Conservation (phyloP, 2,797 vertebrate species). For the Pangasius mekongensis region DNA sequence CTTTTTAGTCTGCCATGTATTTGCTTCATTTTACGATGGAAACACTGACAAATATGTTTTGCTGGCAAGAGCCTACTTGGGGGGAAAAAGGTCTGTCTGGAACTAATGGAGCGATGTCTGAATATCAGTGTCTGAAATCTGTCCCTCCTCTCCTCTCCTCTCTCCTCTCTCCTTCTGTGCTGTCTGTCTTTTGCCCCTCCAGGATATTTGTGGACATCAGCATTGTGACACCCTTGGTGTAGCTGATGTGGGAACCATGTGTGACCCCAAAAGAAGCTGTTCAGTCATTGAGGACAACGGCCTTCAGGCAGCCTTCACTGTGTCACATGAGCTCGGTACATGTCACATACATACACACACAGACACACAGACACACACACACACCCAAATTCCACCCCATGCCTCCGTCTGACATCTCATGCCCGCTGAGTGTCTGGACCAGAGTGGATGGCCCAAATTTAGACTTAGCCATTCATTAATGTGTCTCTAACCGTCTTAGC, state of each 20-base stretch:
- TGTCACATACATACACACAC: conserved; percentile 34
- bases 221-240: conserved; percentile 92
- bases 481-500: conserved; percentile 45
- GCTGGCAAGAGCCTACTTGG: conserved; percentile 58
- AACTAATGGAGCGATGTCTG: conserved; percentile 61
- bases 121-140: conserved; percentile 59
- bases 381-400: conserved; percentile 29
- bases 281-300: conserved; percentile 94
- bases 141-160: conserved; percentile 46
- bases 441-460: conserved; percentile 51
- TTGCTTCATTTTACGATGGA: conserved; percentile 69
- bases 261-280: conserved; percentile 93
- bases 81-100: conserved; percentile 56
- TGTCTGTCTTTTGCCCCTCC: conserved; percentile 49
- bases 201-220: conserved; percentile 93
- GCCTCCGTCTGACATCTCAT: conserved; percentile 44
- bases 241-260: conserved; percentile 93
- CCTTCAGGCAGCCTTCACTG: conserved; percentile 91
- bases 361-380: conserved; percentile 1
- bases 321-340: conserved; percentile 93
- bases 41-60: conserved; percentile 68
- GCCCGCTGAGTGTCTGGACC: conserved; percentile 44
- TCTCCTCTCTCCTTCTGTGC: neutral
- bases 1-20: conserved; percentile 60
- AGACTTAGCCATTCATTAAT: conserved; percentile 55